Percentiles rank a stretch among this genome's conserved stretches.
Evolutionary conservation across 2,797 vertebrate genomes (phyloP).

Genomic region (Xiphophorus birchmanni): DNA sequence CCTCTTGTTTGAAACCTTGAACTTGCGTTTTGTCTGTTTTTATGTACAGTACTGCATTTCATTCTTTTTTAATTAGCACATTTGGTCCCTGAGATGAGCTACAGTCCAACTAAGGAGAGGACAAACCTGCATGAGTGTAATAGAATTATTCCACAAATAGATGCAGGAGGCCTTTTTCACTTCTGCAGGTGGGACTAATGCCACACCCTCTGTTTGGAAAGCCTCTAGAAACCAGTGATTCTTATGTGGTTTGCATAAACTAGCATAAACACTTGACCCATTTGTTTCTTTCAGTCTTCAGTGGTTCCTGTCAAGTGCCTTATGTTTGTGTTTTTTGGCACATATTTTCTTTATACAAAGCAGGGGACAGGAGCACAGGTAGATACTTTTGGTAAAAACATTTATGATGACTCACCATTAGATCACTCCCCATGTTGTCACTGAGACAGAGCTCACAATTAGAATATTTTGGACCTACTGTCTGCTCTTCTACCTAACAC

Average conservation of each 20-base stretch:
- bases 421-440: slow-evolving; percentile 70
- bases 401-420: slow-evolving; percentile 67
- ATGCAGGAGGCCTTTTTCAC: slow-evolving; percentile 81
- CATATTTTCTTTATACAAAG: slow-evolving; percentile 35
- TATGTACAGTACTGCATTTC: slow-evolving; percentile 71
- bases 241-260: slow-evolving; percentile 51
- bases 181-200: slow-evolving; percentile 81
- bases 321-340: slow-evolving; percentile 32
- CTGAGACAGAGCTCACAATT: slow-evolving; percentile 72
- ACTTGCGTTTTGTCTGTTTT: slow-evolving; percentile 51
- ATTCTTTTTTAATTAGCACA: slow-evolving; percentile 86
- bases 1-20: neutral
- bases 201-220: slow-evolving; percentile 78
- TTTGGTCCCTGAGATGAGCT: slow-evolving; percentile 81
- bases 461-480: slow-evolving; percentile 71
- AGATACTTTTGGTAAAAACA: slow-evolving; percentile 77
- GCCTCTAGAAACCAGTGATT: slow-evolving; percentile 29
- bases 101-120: slow-evolving; percentile 78
- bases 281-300: slow-evolving; percentile 55
- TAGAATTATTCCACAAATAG: slow-evolving; percentile 74
- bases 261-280: slow-evolving; percentile 37
- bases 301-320: slow-evolving; percentile 51
- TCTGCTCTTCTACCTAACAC: slow-evolving; percentile 55
- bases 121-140: slow-evolving; percentile 78
- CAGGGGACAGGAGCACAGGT: slow-evolving; percentile 49